Evolutionary conservation across 2,888 invertebrate genomes (phyloP).

Genomic region (Apotomis betuletana): DNA sequence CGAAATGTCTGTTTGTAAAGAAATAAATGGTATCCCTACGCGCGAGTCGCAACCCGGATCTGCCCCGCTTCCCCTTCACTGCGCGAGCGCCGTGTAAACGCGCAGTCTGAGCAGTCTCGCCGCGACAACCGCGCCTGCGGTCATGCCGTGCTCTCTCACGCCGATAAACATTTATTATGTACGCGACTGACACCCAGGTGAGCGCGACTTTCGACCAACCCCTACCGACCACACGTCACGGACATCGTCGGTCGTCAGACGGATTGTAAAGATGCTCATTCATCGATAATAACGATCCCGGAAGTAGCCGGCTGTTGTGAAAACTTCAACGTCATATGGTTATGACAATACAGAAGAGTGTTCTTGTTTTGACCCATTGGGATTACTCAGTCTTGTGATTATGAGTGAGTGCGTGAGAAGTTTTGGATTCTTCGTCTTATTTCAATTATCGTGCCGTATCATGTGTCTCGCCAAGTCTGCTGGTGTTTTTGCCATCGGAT

Average conservation of each 20-base stretch:
- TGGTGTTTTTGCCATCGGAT: slow-evolving; percentile 43
- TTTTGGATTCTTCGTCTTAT: slow-evolving; percentile 34
- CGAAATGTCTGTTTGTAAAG: slow-evolving; percentile 42
- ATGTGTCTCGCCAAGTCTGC: slow-evolving; percentile 44
- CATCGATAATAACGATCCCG: slow-evolving; percentile 76
- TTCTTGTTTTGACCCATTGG: slow-evolving; percentile 53
- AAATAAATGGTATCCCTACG: slow-evolving; percentile 42
- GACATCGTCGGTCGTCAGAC: slow-evolving; percentile 52
- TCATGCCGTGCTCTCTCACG: slow-evolving; percentile 67
- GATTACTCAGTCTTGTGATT: slow-evolving; percentile 37
- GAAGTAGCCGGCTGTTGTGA: slow-evolving; percentile 78
- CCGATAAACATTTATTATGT: slow-evolving; percentile 74
- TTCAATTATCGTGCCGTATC: slow-evolving; percentile 45
- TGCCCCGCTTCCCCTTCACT: slow-evolving; percentile 82
- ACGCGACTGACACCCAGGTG: slow-evolving; percentile 81
- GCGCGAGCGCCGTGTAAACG: slow-evolving; percentile 67
- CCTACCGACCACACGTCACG: slow-evolving; percentile 50
- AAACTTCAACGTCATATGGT: slow-evolving; percentile 71
- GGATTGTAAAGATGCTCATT: slow-evolving; percentile 74
- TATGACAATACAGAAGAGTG: slow-evolving; percentile 75
- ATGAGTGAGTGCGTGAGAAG: slow-evolving; percentile 27
- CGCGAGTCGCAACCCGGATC: slow-evolving; percentile 75
- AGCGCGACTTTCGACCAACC: slow-evolving; percentile 63
- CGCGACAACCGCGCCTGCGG: slow-evolving; percentile 68
- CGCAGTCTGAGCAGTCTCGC: slow-evolving; percentile 70